These are phyloP conservation scores for Fistularia commersonii DNA, from an alignment of 2,797 vertebrate genomes.

Conservation along the genomic window DNA sequence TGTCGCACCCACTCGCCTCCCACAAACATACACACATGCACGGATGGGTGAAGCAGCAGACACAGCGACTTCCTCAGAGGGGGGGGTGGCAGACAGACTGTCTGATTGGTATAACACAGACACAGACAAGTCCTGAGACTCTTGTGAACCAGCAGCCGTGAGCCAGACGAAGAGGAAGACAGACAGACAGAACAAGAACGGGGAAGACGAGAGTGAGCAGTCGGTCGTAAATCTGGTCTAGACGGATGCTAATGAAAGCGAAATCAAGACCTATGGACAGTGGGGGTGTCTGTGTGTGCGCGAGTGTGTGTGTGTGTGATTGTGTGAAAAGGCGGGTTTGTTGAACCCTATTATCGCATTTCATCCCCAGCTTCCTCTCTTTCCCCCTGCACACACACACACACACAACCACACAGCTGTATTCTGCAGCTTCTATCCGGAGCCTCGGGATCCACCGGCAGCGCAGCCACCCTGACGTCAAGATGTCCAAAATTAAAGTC, in stretches of 20 bases:
- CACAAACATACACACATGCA: slow-evolving; percentile 14
- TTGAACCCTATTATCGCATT: slow-evolving; percentile 59
- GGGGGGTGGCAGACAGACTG: too few relatives aligned
- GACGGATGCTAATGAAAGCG: slow-evolving; percentile 65
- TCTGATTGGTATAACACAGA: background rate
- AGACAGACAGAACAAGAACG: slow-evolving; percentile 30
- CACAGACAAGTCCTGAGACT: background rate
- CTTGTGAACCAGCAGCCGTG: background rate
- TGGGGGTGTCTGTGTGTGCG: slow-evolving; percentile 17
- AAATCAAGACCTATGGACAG: slow-evolving; percentile 50
- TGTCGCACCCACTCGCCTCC: slow-evolving; percentile 49
- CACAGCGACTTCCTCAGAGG: slow-evolving; percentile 38
- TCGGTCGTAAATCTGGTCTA: slow-evolving; percentile 62
- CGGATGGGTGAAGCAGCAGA: slow-evolving; percentile 28
- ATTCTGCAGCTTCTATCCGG: too few relatives aligned
- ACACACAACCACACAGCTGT: slow-evolving; percentile 11
- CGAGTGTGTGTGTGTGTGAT: slow-evolving; percentile 15
- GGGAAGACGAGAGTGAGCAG: slow-evolving; percentile 46
- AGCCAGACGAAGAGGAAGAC: slow-evolving; percentile 43
- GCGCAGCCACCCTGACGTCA: background rate
- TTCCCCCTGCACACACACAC: slow-evolving; percentile 12
- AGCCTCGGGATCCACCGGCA: background rate
- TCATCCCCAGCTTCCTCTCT: too few relatives aligned
- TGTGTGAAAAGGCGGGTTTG: slow-evolving; percentile 37
- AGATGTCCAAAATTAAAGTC: too few relatives aligned